These are phyloP conservation scores for Cyphomyrmex costatus DNA, from an alignment of 1,140 invertebrate genomes.

Conservation along the genomic window DNA sequence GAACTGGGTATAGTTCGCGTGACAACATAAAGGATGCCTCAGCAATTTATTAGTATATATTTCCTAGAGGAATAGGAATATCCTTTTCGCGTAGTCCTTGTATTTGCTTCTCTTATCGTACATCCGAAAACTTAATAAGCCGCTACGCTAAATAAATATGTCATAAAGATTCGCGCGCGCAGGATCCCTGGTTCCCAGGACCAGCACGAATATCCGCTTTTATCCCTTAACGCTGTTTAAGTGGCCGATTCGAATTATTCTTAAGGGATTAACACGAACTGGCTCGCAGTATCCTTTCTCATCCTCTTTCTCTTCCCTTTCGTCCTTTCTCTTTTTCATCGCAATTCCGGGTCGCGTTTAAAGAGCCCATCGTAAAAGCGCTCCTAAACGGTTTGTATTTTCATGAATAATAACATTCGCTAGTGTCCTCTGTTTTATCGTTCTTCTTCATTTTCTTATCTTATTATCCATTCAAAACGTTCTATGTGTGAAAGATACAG, in stretches of 20 bases:
- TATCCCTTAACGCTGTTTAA: conserved; percentile 60
- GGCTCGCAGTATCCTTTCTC: neutral
- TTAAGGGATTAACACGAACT: conserved; percentile 28
- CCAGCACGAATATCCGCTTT: neutral
- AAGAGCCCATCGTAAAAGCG: conserved; percentile 36
- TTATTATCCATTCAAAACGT: conserved; percentile 31
- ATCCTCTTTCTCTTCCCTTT: neutral
- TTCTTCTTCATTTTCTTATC: conserved; percentile 16
- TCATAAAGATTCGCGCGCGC: conserved; percentile 26
- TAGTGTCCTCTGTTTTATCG: conserved; percentile 22
- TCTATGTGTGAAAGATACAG: neutral
- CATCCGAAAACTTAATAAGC: conserved; percentile 39
- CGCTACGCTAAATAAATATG: conserved; percentile 49
- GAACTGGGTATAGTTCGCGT: neutral
- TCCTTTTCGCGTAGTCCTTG: neutral
- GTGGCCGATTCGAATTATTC: conserved; percentile 62
- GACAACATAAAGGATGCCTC: conserved; percentile 1
- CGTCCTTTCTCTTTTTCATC: conserved; percentile 23
- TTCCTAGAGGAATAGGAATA: neutral
- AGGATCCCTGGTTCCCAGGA: neutral
- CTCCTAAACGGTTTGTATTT: conserved; percentile 55
- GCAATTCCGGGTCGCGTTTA: neutral
- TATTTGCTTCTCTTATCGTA: too few relatives aligned
- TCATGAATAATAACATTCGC: conserved; percentile 62
- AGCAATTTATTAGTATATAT: conserved; percentile 7